Conservation (phyloP, 2,113 vertebrate genomes). For the Alligator sinensis region DNA sequence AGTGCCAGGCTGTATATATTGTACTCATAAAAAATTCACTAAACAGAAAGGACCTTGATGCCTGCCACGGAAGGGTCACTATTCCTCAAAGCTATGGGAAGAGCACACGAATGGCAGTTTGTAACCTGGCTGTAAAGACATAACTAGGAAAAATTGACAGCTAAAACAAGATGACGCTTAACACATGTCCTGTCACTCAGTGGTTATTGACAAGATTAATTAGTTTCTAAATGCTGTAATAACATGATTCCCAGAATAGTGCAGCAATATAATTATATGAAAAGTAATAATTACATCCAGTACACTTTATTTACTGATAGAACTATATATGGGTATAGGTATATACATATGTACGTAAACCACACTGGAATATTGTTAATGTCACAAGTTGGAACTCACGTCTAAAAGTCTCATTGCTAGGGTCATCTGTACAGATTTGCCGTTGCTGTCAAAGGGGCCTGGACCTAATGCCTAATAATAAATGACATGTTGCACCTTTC, state of each 20-base stretch:
- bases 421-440: not conserved
- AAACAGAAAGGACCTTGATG: not conserved
- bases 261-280: conserved; percentile 62
- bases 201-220: conserved; percentile 72
- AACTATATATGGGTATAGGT: not conserved
- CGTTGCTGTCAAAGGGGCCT: accelerated
- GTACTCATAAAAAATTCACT: accelerated
- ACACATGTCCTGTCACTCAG: not conserved
- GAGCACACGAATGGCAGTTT: not conserved
- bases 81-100: not conserved
- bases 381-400: not conserved
- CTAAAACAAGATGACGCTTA: not conserved
- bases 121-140: not conserved
- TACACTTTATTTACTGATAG: conserved; percentile 22
- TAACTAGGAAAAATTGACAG: not conserved
- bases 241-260: conserved; percentile 66
- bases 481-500: not conserved
- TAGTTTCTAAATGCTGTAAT: conserved; percentile 61
- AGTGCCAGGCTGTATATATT: not conserved
- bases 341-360: not conserved
- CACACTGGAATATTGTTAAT: not conserved
- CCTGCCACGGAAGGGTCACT: not conserved
- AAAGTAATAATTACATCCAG: conserved; percentile 65
- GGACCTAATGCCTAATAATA: not conserved
- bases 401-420: not conserved